Evolutionary conservation across 2,797 vertebrate species (phyloP).

Genomic region (Smutsia gigantea): DNA sequence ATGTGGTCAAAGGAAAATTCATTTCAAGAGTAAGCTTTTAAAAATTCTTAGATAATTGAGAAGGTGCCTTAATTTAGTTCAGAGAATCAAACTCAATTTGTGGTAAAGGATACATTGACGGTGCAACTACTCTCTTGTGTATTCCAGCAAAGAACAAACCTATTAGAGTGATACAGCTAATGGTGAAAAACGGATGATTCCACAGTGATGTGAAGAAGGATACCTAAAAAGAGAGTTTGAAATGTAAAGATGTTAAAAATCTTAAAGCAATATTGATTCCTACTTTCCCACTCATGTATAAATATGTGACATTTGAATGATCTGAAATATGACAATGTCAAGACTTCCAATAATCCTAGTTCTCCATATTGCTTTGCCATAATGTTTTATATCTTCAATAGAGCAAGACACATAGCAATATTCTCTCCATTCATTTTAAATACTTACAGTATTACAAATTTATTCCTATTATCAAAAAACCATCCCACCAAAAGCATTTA

Average conservation of each 20-base stretch:
- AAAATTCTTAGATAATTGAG: background rate
- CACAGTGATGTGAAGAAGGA: conserved; percentile 98
- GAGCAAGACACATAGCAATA: background rate
- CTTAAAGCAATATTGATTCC: background rate
- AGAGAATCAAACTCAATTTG: background rate
- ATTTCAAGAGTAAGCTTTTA: background rate
- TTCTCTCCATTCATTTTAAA: background rate
- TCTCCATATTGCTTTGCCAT: background rate
- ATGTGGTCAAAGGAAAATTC: conserved; percentile 83
- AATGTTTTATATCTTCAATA: background rate
- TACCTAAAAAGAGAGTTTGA: conserved; percentile 88
- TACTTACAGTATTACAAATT: background rate
- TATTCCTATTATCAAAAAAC: conserved; percentile 9
- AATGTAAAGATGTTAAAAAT: background rate
- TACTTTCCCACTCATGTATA: background rate
- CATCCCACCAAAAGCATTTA: background rate
- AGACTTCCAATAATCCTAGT: background rate
- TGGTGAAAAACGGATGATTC: conserved; percentile 99
- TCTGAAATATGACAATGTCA: background rate
- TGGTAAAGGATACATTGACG: conserved; percentile 98
- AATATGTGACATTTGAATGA: background rate
- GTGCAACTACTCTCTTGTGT: conserved; percentile 98
- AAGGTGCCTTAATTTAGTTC: background rate
- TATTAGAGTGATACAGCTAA: conserved; percentile 98
- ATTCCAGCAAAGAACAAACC: conserved; percentile 99